Conservation (phyloP, 2,113 vertebrate species). For the Pagrus major region DNA sequence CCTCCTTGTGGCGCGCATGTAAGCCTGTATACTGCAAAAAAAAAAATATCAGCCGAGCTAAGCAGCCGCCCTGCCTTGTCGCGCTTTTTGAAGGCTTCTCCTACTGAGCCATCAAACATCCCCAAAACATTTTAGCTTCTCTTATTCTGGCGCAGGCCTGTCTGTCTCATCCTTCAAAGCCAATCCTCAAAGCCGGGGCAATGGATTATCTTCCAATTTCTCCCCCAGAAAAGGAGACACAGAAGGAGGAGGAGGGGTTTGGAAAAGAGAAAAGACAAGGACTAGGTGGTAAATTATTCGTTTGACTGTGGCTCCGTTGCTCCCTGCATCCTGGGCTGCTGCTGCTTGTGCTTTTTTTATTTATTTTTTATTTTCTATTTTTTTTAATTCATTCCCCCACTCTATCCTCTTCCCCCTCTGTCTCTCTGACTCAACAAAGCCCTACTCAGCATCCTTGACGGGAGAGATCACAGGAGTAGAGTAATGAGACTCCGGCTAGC, state of each 20-base stretch:
- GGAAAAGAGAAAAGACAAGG: slow-evolving; percentile 41
- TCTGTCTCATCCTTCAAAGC: slow-evolving; percentile 78
- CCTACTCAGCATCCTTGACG: slow-evolving; percentile 77
- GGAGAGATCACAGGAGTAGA: slow-evolving; percentile 76
- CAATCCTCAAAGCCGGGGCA: slow-evolving; percentile 71
- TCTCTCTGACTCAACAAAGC: slow-evolving; percentile 75
- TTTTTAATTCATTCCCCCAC: slow-evolving; percentile 35
- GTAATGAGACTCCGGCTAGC: slow-evolving; percentile 77
- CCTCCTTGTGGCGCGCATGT: slow-evolving; percentile 44
- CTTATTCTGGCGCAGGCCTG: slow-evolving; percentile 57
- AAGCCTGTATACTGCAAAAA: slow-evolving; percentile 59
- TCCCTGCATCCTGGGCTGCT: slow-evolving; percentile 36
- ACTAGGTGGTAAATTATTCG: slow-evolving; percentile 65
- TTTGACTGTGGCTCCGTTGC: slow-evolving; percentile 56
- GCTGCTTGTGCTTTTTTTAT: slow-evolving; percentile 32
- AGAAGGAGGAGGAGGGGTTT: not conserved
- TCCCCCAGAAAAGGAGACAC: slow-evolving; percentile 38
- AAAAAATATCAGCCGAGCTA: slow-evolving; percentile 63
- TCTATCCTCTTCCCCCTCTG: slow-evolving; percentile 31
- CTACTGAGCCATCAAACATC: slow-evolving; percentile 67
- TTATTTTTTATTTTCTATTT: slow-evolving; percentile 1
- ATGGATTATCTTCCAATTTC: slow-evolving; percentile 77
- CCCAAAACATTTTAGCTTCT: slow-evolving; percentile 69
- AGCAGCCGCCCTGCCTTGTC: slow-evolving; percentile 55
- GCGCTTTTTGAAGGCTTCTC: slow-evolving; percentile 61